Conservation (phyloP, 2,888 invertebrate genomes). For the Chaetoderma sp. region DNA sequence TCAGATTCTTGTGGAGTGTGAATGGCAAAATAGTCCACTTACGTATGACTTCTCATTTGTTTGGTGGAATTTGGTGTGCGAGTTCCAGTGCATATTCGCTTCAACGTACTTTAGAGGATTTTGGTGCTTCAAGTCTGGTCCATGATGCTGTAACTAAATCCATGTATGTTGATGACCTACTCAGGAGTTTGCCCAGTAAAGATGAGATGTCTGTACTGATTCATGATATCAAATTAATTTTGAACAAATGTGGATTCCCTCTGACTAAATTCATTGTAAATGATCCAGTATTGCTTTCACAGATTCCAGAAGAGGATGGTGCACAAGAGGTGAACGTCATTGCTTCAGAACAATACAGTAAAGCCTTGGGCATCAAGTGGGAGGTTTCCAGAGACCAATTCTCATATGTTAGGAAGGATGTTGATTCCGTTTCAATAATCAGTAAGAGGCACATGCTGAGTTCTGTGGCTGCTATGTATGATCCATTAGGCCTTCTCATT, state of each 20-base stretch:
- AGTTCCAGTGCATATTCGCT: neutral
- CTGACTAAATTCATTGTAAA: slow-evolving; percentile 2
- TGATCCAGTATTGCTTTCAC: neutral
- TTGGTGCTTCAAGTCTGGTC: too few relatives aligned
- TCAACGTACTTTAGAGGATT: neutral
- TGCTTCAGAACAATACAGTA: too few relatives aligned
- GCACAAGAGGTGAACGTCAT: too few relatives aligned
- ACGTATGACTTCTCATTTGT: slow-evolving; percentile 12
- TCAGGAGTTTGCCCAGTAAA: neutral
- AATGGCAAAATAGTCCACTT: neutral
- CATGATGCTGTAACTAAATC: neutral
- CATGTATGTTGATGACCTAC: slow-evolving; percentile 15
- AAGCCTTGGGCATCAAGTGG: too few relatives aligned
- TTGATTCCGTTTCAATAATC: too few relatives aligned
- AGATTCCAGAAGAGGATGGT: neutral
- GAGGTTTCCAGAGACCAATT: too few relatives aligned
- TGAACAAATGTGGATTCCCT: slow-evolving; percentile 1
- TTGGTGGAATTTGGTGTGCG: slow-evolving; percentile 7
- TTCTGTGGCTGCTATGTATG: neutral
- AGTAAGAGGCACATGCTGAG: too few relatives aligned
- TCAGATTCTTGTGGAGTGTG: neutral
- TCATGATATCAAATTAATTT: neutral
- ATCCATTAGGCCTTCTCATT: slow-evolving; percentile 1
- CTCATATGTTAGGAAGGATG: too few relatives aligned
- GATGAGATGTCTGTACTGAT: neutral